phyloP scores from a whole-genome alignment of 2,888 invertebrate species.

The Cephonodes hylas region DNA sequence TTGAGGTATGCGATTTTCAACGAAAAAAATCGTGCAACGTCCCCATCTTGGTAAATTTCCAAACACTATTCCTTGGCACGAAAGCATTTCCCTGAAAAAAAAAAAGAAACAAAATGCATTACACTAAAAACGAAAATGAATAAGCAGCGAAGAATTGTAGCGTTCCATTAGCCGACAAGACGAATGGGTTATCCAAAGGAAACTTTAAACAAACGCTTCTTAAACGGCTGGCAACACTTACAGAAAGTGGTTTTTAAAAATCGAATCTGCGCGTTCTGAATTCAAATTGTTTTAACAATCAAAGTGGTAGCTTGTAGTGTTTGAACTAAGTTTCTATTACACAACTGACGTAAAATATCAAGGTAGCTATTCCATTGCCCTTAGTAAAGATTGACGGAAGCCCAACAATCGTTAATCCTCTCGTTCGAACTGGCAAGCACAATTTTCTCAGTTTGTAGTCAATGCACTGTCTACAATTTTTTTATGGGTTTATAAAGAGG shows the following conservation, averaged over 20 bases:
- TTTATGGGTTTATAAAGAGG: no score
- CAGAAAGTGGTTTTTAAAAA: background rate
- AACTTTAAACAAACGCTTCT: slow-evolving; percentile 11
- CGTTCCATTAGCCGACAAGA: background rate
- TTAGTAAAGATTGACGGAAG: no score
- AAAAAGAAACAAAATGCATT: slow-evolving; percentile 13
- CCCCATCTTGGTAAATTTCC: slow-evolving; percentile 27
- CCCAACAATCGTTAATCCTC: no score
- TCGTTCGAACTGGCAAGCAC: no score
- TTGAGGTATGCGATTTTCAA: slow-evolving; percentile 7
- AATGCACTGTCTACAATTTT: no score
- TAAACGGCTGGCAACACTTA: background rate
- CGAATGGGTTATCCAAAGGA: slow-evolving; percentile 1
- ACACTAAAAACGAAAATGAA: slow-evolving; percentile 12
- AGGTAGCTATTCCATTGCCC: no score
- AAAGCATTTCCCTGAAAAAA: slow-evolving; percentile 6
- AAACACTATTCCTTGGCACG: slow-evolving; percentile 25
- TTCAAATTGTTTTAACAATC: background rate
- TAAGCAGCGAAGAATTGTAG: background rate
- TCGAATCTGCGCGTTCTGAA: background rate
- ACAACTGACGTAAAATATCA: no score
- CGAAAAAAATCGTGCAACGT: slow-evolving; percentile 11
- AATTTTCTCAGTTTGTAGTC: no score
- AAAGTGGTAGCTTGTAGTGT: no score
- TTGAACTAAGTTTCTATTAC: no score